These are phyloP conservation scores for Pseudanteris insignis DNA, from an alignment of 2,888 invertebrate species.

Conservation along the genomic window DNA sequence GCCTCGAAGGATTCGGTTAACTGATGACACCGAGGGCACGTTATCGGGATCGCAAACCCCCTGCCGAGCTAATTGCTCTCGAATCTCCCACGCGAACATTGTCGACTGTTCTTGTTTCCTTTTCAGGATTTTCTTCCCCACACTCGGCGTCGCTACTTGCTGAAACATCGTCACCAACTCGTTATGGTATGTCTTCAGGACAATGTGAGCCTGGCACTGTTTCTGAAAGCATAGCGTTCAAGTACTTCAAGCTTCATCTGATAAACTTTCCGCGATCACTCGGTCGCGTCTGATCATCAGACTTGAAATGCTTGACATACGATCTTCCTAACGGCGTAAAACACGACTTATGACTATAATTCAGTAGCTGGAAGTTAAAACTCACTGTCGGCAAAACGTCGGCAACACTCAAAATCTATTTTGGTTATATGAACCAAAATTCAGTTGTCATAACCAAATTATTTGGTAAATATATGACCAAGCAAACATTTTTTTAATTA, in stretches of 20 bases:
- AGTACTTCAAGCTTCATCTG: constrained; percentile 36
- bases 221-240: constrained; percentile 42
- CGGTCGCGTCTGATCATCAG: constrained; percentile 1
- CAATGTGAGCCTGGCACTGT: constrained; percentile 43
- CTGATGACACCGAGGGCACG: constrained; percentile 93
- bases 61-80: constrained; percentile 87
- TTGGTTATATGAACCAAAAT: too few relatives aligned
- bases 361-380: too few relatives aligned
- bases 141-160: constrained; percentile 97
- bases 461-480: too few relatives aligned
- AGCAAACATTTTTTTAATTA: too few relatives aligned
- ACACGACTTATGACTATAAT: too few relatives aligned
- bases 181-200: constrained; percentile 44
- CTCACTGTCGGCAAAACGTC: too few relatives aligned
- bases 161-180: constrained; percentile 67
- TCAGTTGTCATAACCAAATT: too few relatives aligned
- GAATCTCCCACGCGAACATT: constrained; percentile 97
- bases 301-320: constrained; percentile 2
- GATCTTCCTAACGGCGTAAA: background rate
- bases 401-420: too few relatives aligned
- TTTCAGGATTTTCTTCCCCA: constrained; percentile 92
- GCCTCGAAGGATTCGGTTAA: constrained; percentile 90
- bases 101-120: constrained; percentile 95
- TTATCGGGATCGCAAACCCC: constrained; percentile 90
- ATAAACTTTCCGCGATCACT: constrained; percentile 4